Percentiles rank a stretch among this genome's conserved stretches.
phyloP scores from a whole-genome alignment of 2,113 vertebrate species.

The Hydrochoerus hydrochaeris region DNA sequence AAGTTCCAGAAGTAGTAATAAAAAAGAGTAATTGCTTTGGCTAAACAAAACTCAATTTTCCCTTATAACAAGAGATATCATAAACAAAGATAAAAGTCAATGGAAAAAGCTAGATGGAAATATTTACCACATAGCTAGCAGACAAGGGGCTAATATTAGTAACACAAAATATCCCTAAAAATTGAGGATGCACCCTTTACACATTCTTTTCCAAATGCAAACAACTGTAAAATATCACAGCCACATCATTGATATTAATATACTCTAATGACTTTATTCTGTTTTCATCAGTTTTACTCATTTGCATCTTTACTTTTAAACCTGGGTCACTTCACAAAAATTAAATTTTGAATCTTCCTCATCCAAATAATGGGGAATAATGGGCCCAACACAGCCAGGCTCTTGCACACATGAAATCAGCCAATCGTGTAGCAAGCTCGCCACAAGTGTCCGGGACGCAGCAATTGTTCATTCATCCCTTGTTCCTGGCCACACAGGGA shows the following conservation, averaged over 20 bases:
- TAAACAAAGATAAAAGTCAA: neutral
- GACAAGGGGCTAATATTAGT: neutral
- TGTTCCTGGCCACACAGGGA: neutral
- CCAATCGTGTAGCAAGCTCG: neutral
- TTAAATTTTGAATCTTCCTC: neutral
- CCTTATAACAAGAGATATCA: neutral
- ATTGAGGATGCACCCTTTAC: neutral
- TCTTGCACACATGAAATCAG: neutral
- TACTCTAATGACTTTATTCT: neutral
- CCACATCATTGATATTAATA: neutral
- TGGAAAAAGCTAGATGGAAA: neutral
- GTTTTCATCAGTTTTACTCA: neutral
- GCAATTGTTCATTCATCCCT: neutral
- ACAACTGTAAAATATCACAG: neutral
- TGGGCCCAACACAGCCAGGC: neutral
- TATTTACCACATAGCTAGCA: neutral
- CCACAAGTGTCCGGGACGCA: neutral
- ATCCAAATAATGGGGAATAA: neutral
- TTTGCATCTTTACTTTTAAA: neutral
- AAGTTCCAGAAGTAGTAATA: conserved; percentile 29
- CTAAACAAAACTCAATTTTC: neutral
- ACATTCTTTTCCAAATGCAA: neutral
- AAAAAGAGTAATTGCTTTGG: neutral
- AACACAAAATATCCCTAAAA: conserved; percentile 2
- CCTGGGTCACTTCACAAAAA: neutral